These are phyloP conservation scores for Galeruca laticollis DNA, from an alignment of 2,888 invertebrate species.

Conservation along the genomic window DNA sequence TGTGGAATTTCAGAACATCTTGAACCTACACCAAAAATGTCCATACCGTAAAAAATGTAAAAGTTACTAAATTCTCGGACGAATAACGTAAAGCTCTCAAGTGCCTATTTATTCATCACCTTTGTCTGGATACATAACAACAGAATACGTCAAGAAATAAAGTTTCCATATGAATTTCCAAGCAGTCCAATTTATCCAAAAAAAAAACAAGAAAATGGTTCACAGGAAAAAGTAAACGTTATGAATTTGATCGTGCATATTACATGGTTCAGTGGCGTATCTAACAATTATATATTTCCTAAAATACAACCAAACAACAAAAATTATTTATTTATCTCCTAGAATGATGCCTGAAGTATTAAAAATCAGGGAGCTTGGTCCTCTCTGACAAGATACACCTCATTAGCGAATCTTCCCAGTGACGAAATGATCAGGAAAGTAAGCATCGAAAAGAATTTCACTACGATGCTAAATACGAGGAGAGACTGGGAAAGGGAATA, in stretches of 20 bases:
- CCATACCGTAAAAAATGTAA: conserved; percentile 19
- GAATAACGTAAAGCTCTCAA: conserved; percentile 18
- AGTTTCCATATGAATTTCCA: conserved; percentile 22
- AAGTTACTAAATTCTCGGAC: conserved; percentile 29
- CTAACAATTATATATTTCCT: background rate
- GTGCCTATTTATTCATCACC: conserved; percentile 26
- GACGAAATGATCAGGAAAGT: too few relatives aligned
- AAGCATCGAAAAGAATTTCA: too few relatives aligned
- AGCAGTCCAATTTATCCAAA: conserved; percentile 27
- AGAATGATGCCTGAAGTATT: too few relatives aligned
- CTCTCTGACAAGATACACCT: too few relatives aligned
- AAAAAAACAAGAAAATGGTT: conserved; percentile 12
- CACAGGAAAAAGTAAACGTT: conserved; percentile 12
- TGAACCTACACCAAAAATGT: conserved; percentile 8
- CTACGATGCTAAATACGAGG: too few relatives aligned
- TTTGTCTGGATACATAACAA: conserved; percentile 10
- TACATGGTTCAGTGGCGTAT: background rate
- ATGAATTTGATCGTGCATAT: background rate
- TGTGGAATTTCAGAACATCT: background rate
- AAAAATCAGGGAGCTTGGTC: too few relatives aligned
- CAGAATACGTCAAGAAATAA: background rate
- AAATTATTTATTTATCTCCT: too few relatives aligned
- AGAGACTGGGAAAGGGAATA: too few relatives aligned
- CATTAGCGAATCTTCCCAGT: too few relatives aligned
- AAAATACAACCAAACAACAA: too few relatives aligned